A percentile compares a stretch with the other conserved stretches of the same genome.
Evolutionary conservation across 2,888 invertebrate species (phyloP).

Genomic region (Drosophila lutescens): DNA sequence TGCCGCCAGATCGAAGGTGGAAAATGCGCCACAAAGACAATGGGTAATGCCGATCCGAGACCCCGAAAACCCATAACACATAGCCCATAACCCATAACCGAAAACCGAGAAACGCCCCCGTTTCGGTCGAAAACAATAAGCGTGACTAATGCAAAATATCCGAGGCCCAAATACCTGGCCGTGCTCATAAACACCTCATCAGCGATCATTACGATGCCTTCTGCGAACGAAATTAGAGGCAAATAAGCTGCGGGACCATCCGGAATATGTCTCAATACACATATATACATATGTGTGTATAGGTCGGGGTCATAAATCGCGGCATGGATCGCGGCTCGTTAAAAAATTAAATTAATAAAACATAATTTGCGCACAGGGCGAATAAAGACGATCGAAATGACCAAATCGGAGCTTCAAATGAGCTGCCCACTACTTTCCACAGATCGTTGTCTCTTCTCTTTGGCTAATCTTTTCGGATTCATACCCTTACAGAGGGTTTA

Average conservation of each 20-base stretch:
- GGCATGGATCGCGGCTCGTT: slow-evolving; percentile 69
- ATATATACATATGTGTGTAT: slow-evolving; percentile 15
- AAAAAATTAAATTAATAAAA: slow-evolving; percentile 78
- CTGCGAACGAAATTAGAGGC: slow-evolving; percentile 65
- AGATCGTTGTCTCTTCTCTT: slow-evolving; percentile 27
- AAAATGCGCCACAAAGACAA: slow-evolving; percentile 29
- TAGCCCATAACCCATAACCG: slow-evolving; percentile 8
- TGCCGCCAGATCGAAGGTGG: slow-evolving; percentile 56
- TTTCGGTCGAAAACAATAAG: slow-evolving; percentile 47
- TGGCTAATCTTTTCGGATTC: not conserved
- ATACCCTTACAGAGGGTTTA: not conserved
- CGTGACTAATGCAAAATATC: slow-evolving; percentile 76
- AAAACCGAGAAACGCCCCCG: slow-evolving; percentile 65
- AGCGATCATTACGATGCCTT: slow-evolving; percentile 75
- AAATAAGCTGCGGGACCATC: slow-evolving; percentile 27
- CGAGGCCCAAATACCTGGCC: slow-evolving; percentile 26
- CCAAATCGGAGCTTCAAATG: slow-evolving; percentile 71
- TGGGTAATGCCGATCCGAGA: slow-evolving; percentile 40
- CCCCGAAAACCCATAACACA: not conserved
- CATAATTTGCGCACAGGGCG: slow-evolving; percentile 67
- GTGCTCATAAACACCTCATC: slow-evolving; percentile 74
- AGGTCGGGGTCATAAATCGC: slow-evolving; percentile 65
- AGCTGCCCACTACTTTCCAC: slow-evolving; percentile 64
- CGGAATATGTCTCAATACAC: slow-evolving; percentile 67
- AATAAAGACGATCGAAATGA: slow-evolving; percentile 51